Evolutionary conservation across 2,113 vertebrate genomes (phyloP).

Genomic region (Pimephales promelas): DNA sequence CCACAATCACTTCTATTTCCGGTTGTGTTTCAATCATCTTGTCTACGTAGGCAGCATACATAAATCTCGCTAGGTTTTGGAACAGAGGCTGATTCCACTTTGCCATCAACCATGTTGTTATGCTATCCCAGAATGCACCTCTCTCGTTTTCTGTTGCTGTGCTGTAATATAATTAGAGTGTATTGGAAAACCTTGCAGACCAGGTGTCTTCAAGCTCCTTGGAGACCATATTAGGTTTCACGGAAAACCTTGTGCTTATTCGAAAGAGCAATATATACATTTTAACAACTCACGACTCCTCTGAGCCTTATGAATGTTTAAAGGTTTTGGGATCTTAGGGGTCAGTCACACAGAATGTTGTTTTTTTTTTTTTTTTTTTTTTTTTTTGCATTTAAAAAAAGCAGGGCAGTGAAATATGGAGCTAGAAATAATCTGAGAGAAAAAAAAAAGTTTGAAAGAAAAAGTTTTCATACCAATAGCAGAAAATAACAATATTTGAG

Average conservation of each 20-base stretch:
- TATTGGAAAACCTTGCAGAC: slow-evolving; percentile 33
- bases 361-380: background rate
- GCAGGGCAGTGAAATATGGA: background rate
- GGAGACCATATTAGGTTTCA: slow-evolving; percentile 34
- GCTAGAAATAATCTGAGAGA: too few species aligned
- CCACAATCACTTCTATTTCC: background rate
- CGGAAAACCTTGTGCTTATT: slow-evolving; percentile 31
- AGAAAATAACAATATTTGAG: too few species aligned
- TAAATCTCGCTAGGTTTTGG: background rate
- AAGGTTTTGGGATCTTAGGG: background rate
- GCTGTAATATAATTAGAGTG: slow-evolving; percentile 35
- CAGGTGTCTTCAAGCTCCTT: slow-evolving; percentile 24
- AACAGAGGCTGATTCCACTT: slow-evolving; percentile 34
- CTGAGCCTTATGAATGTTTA: background rate
- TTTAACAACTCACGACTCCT: background rate
- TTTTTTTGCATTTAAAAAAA: background rate
- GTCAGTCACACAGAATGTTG: background rate
- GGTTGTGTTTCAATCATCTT: background rate
- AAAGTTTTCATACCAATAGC: too few species aligned
- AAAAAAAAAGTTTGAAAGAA: too few species aligned
- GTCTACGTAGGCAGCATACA: background rate
- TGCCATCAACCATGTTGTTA: slow-evolving; percentile 10
- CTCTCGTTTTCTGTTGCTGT: slow-evolving; percentile 16
- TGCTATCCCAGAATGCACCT: slow-evolving; percentile 22
- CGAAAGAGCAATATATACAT: slow-evolving; percentile 16